phyloP scores from a whole-genome alignment of 2,797 vertebrate genomes.

The Silurus aristotelis region DNA sequence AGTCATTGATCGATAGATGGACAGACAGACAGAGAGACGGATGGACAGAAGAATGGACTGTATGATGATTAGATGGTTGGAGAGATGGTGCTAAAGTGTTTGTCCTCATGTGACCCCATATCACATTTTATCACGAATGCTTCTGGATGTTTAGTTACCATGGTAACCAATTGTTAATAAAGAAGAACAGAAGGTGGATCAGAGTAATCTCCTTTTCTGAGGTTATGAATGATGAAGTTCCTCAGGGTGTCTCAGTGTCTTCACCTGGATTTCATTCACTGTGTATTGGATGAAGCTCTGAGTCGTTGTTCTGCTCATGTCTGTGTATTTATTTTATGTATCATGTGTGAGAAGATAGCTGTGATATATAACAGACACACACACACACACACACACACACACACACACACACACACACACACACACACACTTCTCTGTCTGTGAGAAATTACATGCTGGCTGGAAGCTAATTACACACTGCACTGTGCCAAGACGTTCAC shows the following conservation, averaged over 20 bases:
- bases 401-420: too few relatives aligned
- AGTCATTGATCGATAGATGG: too few relatives aligned
- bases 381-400: too few relatives aligned
- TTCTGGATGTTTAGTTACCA: neutral
- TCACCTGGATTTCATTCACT: neutral
- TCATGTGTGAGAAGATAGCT: too few relatives aligned
- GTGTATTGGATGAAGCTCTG: neutral
- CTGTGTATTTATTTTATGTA: neutral
- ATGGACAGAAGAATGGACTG: neutral
- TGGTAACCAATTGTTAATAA: neutral
- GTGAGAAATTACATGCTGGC: constrained; percentile 62
- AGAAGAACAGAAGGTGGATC: neutral
- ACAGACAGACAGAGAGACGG: neutral
- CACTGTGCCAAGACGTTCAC: constrained; percentile 52
- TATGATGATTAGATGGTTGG: neutral
- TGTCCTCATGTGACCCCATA: neutral
- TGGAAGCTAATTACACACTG: constrained; percentile 67
- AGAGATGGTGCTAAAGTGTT: neutral
- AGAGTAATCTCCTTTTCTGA: neutral
- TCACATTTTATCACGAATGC: neutral
- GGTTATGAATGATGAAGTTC: too few relatives aligned
- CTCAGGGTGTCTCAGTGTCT: neutral
- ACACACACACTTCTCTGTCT: constrained; percentile 17
- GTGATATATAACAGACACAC: too few relatives aligned
- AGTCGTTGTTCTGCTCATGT: neutral